phyloP scores from a whole-genome alignment of 2,797 vertebrate genomes.

The Tapirus indicus region DNA sequence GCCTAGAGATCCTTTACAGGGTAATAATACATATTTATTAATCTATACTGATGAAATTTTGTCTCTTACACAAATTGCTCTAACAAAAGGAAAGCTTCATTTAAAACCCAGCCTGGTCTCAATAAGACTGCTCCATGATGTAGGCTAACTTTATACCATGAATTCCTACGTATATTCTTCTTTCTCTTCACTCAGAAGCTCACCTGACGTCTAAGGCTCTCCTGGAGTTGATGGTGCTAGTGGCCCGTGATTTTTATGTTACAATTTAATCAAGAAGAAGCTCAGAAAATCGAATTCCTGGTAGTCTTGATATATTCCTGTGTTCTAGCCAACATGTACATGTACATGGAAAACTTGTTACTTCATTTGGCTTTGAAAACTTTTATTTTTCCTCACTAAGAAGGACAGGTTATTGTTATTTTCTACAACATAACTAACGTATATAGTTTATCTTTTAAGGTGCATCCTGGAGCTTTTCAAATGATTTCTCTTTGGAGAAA shows the following conservation, averaged over 20 bases:
- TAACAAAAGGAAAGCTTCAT: neutral
- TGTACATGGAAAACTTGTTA: neutral
- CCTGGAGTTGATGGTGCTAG: neutral
- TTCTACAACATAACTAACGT: neutral
- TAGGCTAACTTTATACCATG: neutral
- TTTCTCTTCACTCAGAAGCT: neutral
- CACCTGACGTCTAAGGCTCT: neutral
- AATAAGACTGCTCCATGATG: neutral
- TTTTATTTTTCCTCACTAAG: neutral
- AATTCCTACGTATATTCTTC: neutral
- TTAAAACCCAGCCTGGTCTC: neutral
- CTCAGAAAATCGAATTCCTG: neutral
- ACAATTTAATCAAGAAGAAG: neutral
- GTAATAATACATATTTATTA: neutral
- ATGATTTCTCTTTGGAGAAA: neutral
- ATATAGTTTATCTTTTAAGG: conserved; percentile 41
- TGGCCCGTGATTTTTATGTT: neutral
- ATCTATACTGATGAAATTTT: conserved; percentile 24
- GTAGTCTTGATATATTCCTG: neutral
- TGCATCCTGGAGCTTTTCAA: neutral
- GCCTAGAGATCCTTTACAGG: neutral
- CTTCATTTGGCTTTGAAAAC: conserved; percentile 12
- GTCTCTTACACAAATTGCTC: neutral
- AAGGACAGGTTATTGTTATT: conserved; percentile 3
- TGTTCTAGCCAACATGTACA: neutral